phyloP scores from a whole-genome alignment of 2,113 vertebrate species.

The Hemicordylus capensis region DNA sequence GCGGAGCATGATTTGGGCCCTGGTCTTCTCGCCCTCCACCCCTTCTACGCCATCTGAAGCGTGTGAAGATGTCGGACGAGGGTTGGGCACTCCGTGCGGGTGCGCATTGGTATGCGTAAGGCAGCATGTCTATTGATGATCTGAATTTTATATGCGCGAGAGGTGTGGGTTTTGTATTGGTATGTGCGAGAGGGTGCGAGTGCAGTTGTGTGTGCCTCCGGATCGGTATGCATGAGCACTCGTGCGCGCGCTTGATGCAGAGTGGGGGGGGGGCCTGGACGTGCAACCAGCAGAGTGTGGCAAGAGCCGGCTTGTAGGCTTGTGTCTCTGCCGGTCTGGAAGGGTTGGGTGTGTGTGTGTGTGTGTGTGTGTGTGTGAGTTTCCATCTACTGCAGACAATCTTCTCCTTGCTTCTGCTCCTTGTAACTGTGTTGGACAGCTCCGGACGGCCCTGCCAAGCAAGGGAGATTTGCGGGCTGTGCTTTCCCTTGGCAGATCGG shows the following conservation, averaged over 20 bases:
- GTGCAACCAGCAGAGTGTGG: not conserved
- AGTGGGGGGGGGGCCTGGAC: not conserved
- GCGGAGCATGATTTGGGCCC: not conserved
- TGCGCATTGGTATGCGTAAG: conserved; percentile 29
- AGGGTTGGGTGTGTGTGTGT: no score
- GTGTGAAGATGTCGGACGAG: not conserved
- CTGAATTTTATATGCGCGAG: conserved; percentile 42
- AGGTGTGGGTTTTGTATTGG: conserved; percentile 41
- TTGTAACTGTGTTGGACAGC: not conserved
- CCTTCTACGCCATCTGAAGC: not conserved
- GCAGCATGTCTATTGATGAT: conserved; percentile 33
- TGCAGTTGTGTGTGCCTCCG: conserved; percentile 20
- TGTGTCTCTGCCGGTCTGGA: fast-evolving
- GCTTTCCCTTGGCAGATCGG: not conserved
- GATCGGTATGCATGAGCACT: conserved; percentile 36
- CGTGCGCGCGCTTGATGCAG: not conserved
- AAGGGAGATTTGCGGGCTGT: not conserved
- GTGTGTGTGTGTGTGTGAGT: not conserved
- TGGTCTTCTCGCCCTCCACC: not conserved
- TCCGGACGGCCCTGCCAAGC: not conserved
- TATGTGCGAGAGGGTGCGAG: conserved; percentile 28
- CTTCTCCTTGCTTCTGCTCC: not conserved
- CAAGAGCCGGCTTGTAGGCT: not conserved
- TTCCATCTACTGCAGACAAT: not conserved
- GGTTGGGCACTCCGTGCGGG: not conserved